These are phyloP conservation scores for Cirrhinus molitorella DNA, from an alignment of 2,797 vertebrate species.

Conservation along the genomic window DNA sequence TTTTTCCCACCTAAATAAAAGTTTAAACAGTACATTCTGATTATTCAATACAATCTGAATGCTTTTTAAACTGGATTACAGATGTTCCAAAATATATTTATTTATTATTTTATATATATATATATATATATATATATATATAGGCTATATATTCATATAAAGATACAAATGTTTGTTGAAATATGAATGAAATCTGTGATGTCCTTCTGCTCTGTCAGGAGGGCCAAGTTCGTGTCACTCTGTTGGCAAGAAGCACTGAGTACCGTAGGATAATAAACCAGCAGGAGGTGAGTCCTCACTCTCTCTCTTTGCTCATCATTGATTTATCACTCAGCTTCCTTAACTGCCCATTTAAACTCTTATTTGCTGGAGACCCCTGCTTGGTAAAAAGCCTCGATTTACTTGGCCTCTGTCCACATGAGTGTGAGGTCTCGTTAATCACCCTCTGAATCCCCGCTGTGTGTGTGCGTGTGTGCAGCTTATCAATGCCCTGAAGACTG, in stretches of 20 bases:
- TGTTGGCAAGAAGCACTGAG: constrained; percentile 93
- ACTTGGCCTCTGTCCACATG: constrained; percentile 66
- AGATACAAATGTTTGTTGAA: neutral
- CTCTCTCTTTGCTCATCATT: constrained; percentile 60
- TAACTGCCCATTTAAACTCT: constrained; percentile 75
- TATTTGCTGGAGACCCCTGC: constrained; percentile 70
- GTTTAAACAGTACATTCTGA: neutral
- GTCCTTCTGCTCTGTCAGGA: constrained; percentile 74
- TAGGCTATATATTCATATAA: neutral
- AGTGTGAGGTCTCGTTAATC: constrained; percentile 72
- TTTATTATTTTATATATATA: too few relatives aligned
- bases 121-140: too few relatives aligned
- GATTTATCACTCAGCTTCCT: constrained; percentile 74
- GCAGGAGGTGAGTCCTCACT: constrained; percentile 84
- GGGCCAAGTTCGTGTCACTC: constrained; percentile 91
- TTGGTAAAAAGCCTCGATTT: constrained; percentile 71
- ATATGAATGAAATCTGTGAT: neutral
- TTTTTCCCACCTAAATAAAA: neutral
- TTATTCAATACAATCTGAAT: neutral
- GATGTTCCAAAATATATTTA: neutral
- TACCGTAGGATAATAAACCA: constrained; percentile 95
- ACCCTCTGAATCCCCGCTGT: constrained; percentile 55
- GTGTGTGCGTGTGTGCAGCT: constrained; percentile 78
- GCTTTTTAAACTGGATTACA: neutral
- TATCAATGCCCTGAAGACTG: constrained; percentile 90